phyloP scores from a whole-genome alignment of 2,113 vertebrate species.

The Myiopsitta monachus region DNA sequence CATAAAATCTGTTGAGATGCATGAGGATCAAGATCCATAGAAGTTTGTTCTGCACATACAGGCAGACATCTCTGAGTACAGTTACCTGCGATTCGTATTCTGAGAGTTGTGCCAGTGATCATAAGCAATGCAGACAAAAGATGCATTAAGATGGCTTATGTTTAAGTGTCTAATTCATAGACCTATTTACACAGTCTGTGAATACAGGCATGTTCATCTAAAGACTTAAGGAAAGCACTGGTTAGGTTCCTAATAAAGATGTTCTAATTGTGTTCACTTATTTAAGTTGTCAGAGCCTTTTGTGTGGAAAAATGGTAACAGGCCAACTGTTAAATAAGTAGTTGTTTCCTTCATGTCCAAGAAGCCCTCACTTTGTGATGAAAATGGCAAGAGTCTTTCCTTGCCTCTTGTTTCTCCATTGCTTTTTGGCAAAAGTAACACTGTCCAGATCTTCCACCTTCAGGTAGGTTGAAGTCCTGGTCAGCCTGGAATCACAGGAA shows the following conservation, averaged over 20 bases:
- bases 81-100: neutral
- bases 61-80: neutral
- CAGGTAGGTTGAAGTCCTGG: neutral
- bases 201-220: neutral
- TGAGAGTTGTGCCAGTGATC: neutral
- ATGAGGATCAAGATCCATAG: neutral
- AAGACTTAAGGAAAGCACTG: neutral
- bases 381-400: neutral
- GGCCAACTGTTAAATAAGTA: neutral
- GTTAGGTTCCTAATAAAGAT: neutral
- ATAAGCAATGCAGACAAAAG: neutral
- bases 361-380: neutral
- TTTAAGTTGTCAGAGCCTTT: neutral
- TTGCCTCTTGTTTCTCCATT: neutral
- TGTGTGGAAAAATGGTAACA: neutral
- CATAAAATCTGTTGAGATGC: neutral
- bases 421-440: neutral
- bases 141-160: neutral
- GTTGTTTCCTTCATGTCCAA: neutral
- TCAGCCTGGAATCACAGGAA: neutral
- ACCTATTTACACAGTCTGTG: neutral
- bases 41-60: neutral
- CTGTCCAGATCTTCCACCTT: neutral
- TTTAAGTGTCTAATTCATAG: neutral
- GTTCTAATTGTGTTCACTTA: neutral